phyloP scores from a whole-genome alignment of 2,888 invertebrate species.

The Drosophila kambysellisi region DNA sequence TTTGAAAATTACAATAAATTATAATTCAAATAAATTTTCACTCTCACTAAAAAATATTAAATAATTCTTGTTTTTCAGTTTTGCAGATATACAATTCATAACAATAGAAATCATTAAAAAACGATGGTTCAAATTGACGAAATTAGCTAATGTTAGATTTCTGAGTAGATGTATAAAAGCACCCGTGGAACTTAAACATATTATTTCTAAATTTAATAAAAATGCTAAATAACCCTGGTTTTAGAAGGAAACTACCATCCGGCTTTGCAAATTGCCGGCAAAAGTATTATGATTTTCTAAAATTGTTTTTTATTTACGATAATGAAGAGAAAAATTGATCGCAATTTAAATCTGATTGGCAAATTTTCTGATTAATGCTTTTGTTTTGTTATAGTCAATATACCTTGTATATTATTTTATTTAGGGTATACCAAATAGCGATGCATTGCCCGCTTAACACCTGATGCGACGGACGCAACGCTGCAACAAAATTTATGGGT shows the following conservation, averaged over 20 bases:
- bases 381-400: not conserved
- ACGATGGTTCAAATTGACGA: too few species aligned
- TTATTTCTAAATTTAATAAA: not conserved
- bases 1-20: not conserved
- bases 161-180: not conserved
- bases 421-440: slow-evolving; percentile 55
- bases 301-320: not conserved
- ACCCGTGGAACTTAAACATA: not conserved
- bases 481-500: slow-evolving; percentile 74
- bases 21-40: too few species aligned
- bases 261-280: too few species aligned
- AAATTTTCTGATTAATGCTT: not conserved
- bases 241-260: not conserved
- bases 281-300: not conserved
- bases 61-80: too few species aligned
- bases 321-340: not conserved
- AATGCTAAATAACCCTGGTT: too few species aligned
- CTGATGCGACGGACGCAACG: slow-evolving; percentile 66
- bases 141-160: not conserved
- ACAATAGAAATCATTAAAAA: not conserved
- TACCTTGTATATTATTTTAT: slow-evolving; percentile 7
- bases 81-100: not conserved
- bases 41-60: not conserved
- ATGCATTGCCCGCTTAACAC: slow-evolving; percentile 72
- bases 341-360: not conserved